These are phyloP conservation scores for Lithobates sylvaticus DNA, from an alignment of 2,797 vertebrate genomes.

Conservation along the genomic window DNA sequence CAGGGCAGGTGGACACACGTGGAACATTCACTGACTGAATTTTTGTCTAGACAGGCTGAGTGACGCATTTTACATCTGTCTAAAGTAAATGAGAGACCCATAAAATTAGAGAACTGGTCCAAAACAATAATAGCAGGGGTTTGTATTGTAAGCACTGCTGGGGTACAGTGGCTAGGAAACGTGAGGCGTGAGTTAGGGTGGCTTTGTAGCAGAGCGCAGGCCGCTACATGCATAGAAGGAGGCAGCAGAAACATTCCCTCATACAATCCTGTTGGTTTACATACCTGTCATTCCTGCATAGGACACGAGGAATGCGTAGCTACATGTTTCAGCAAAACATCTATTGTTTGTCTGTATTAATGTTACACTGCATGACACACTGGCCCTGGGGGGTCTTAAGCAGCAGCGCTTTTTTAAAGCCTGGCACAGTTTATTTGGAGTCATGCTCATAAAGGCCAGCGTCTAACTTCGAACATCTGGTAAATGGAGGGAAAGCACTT, in stretches of 20 bases:
- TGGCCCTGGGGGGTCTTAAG: background rate
- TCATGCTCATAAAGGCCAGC: too few relatives aligned
- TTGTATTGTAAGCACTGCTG: background rate
- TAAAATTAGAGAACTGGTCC: background rate
- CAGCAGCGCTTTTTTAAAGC: background rate
- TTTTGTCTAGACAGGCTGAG: background rate
- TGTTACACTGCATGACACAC: background rate
- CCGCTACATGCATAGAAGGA: conserved; percentile 14
- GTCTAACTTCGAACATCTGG: too few relatives aligned
- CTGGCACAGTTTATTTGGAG: too few relatives aligned
- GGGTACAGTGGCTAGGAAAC: background rate
- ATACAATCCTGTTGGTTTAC: conserved; percentile 27
- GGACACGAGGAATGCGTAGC: conserved; percentile 14
- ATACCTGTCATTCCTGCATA: conserved; percentile 47
- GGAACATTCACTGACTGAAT: background rate
- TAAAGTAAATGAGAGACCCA: background rate
- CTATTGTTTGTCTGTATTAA: conserved; percentile 32
- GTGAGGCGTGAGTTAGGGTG: background rate
- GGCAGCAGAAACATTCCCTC: conserved; percentile 28
- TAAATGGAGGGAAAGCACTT: too few relatives aligned
- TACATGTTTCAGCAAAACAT: conserved; percentile 31
- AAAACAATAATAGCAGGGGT: background rate
- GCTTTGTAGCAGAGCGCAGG: conserved; percentile 7
- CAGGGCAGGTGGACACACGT: background rate
- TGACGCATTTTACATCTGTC: background rate